Evolutionary conservation across 2,888 invertebrate genomes (phyloP).

Genomic region (Phlogophora meticulosa): DNA sequence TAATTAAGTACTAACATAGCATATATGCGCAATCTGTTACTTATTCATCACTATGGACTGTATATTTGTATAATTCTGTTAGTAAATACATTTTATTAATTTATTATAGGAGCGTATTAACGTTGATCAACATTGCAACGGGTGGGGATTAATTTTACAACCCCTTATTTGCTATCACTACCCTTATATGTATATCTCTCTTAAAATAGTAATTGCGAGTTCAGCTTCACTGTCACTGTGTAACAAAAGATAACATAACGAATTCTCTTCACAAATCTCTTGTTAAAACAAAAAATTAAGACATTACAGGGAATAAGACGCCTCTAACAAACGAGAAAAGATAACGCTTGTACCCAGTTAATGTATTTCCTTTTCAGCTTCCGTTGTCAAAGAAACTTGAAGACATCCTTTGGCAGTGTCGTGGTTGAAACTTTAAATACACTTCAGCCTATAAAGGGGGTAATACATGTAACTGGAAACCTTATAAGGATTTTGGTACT

Average conservation of each 20-base stretch:
- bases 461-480: too few species aligned
- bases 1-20: too few species aligned
- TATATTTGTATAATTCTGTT: too few species aligned
- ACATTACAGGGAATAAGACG: slow-evolving; percentile 1
- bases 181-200: not conserved
- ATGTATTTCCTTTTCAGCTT: slow-evolving; percentile 55
- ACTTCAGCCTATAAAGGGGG: slow-evolving; percentile 16
- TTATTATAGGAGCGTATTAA: too few species aligned
- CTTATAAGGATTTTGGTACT: too few species aligned
- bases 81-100: too few species aligned
- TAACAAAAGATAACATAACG: not conserved
- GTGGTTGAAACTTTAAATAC: slow-evolving; percentile 49
- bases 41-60: too few species aligned
- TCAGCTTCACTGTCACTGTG: not conserved
- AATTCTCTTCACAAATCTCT: not conserved
- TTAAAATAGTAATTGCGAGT: too few species aligned
- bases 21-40: too few species aligned
- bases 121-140: too few species aligned
- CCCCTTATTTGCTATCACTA: not conserved
- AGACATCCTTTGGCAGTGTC: slow-evolving; percentile 43
- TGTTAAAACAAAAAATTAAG: slow-evolving; percentile 4
- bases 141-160: too few species aligned
- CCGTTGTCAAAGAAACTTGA: slow-evolving; percentile 54
- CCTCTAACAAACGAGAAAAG: slow-evolving; percentile 28
- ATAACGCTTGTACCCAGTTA: slow-evolving; percentile 28